Conservation (phyloP, 2,797 vertebrate genomes). For the Pyrocephalus nanus region DNA sequence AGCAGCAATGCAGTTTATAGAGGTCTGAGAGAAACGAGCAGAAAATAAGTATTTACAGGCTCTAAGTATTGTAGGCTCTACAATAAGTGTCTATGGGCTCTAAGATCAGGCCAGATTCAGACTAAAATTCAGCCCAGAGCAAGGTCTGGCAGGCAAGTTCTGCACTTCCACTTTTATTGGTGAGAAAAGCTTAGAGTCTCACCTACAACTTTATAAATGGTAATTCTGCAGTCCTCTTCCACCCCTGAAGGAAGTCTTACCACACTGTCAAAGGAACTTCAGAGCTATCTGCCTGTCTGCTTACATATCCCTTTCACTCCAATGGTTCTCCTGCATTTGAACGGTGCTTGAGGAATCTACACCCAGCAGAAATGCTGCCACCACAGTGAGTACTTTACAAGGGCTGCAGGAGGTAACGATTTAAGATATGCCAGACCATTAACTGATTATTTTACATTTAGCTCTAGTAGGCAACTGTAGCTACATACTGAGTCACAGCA, state of each 20-base stretch:
- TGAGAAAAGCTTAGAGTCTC: not conserved
- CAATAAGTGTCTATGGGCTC: not conserved
- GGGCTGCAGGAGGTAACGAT: not conserved
- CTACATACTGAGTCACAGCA: constrained; percentile 22
- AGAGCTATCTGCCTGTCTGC: not conserved
- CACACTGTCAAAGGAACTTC: not conserved
- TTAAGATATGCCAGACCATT: not conserved
- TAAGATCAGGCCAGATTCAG: not conserved
- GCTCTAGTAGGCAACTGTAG: constrained; percentile 17
- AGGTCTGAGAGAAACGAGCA: not conserved
- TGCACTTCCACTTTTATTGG: not conserved
- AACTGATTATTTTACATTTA: constrained; percentile 45
- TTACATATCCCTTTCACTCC: not conserved
- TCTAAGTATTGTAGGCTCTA: not conserved
- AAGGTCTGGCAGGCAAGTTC: not conserved
- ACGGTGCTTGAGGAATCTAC: not conserved
- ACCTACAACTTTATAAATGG: not conserved
- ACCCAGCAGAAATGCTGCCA: not conserved
- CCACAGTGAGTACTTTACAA: not conserved
- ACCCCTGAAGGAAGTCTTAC: not conserved
- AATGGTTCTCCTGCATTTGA: not conserved
- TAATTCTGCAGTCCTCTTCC: not conserved
- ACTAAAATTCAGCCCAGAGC: not conserved
- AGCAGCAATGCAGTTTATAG: not conserved
- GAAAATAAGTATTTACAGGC: not conserved